Evolutionary conservation across 2,113 vertebrate species (phyloP).

Genomic region (Channa maculata): DNA sequence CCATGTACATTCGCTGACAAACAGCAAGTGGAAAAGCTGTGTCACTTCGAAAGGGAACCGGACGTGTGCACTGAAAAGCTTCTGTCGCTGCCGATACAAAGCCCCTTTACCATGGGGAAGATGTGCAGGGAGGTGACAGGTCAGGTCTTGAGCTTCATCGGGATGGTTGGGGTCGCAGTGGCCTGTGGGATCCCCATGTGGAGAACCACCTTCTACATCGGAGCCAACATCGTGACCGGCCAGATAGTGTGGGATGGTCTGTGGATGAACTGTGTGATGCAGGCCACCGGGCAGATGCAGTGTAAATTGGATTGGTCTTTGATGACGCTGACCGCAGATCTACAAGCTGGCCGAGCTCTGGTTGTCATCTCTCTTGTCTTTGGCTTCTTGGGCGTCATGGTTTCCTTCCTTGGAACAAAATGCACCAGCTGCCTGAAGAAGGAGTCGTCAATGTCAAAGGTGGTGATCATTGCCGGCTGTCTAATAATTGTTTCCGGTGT

Average conservation of each 20-base stretch:
- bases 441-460: slow-evolving; percentile 69
- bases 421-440: slow-evolving; percentile 79
- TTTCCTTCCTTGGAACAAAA: slow-evolving; percentile 78
- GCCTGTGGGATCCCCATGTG: slow-evolving; percentile 91
- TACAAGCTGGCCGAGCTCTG: slow-evolving; percentile 89
- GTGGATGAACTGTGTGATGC: slow-evolving; percentile 97
- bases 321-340: slow-evolving; percentile 85
- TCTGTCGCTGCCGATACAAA: slow-evolving; percentile 7
- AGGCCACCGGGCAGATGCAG: slow-evolving; percentile 93
- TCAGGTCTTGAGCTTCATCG: slow-evolving; percentile 88
- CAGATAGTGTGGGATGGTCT: slow-evolving; percentile 92
- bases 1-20: slow-evolving; percentile 42
- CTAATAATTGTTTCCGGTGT: slow-evolving; percentile 72
- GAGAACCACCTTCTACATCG: slow-evolving; percentile 88
- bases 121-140: slow-evolving; percentile 85
- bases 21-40: slow-evolving; percentile 17
- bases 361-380: slow-evolving; percentile 78
- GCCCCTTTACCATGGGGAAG: slow-evolving; percentile 75
- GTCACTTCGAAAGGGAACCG: slow-evolving; percentile 7
- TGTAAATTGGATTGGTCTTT: slow-evolving; percentile 89
- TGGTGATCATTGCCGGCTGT: slow-evolving; percentile 75
- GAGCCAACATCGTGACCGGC: slow-evolving; percentile 88
- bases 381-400: slow-evolving; percentile 69
- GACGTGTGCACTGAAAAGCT: slow-evolving; percentile 9
- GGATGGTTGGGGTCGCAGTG: slow-evolving; percentile 86